These are phyloP conservation scores for Cyphomyrmex costatus DNA, from an alignment of 1,140 invertebrate genomes.

Conservation along the genomic window DNA sequence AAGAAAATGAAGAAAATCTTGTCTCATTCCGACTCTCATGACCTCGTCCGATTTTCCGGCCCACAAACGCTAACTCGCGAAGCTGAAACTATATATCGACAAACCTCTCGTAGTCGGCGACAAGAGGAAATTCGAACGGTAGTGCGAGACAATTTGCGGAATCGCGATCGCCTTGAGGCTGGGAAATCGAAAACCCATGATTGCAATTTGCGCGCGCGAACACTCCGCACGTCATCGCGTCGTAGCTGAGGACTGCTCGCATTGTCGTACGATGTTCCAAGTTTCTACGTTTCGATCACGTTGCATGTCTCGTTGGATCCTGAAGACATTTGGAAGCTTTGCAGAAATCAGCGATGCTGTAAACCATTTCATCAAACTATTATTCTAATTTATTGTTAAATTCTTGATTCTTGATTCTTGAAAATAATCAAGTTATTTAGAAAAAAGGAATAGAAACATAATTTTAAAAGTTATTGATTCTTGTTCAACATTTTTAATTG, in stretches of 20 bases:
- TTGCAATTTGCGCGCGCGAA: constrained; percentile 57
- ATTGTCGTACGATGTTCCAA: constrained; percentile 55
- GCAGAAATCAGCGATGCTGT: constrained; percentile 51
- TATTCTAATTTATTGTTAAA: not conserved
- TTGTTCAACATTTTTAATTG: not conserved
- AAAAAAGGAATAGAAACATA: not conserved
- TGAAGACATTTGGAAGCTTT: not conserved
- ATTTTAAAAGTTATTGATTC: not conserved
- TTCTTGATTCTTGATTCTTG: not conserved
- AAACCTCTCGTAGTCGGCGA: not conserved
- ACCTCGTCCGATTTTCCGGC: constrained; percentile 40
- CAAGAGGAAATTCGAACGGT: constrained; percentile 47
- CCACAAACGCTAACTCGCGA: constrained; percentile 1
- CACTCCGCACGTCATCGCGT: not conserved
- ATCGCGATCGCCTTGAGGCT: constrained; percentile 67
- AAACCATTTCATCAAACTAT: constrained; percentile 8
- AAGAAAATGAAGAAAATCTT: constrained; percentile 52
- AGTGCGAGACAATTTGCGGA: constrained; percentile 38
- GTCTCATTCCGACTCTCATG: not conserved
- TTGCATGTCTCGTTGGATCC: constrained; percentile 2
- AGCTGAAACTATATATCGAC: constrained; percentile 12
- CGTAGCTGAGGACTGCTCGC: constrained; percentile 34
- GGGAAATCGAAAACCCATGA: constrained; percentile 65
- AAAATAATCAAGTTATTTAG: constrained; percentile 13
- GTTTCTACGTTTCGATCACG: constrained; percentile 59